phyloP scores from a whole-genome alignment of 2,113 vertebrate species.

The Poicephalus gulielmi region DNA sequence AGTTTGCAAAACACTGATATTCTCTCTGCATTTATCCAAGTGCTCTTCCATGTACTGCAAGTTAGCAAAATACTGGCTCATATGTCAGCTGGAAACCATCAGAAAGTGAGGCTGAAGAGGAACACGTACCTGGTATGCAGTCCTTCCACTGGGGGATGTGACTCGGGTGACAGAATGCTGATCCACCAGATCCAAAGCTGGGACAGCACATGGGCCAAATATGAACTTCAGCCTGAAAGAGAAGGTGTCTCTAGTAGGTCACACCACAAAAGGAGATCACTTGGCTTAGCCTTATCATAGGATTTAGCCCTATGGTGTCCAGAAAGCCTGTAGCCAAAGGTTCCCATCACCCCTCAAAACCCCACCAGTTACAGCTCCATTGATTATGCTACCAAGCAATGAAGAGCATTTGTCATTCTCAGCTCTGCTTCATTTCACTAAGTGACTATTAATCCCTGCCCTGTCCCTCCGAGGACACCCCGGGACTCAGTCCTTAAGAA shows the following conservation, averaged over 20 bases:
- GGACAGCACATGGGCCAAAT: conserved; percentile 86
- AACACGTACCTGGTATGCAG: conserved; percentile 82
- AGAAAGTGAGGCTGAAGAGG: not conserved
- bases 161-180: conserved; percentile 82
- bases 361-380: not conserved
- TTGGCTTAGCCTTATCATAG: not conserved
- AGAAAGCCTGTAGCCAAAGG: not conserved
- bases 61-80: not conserved
- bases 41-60: not conserved
- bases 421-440: not conserved
- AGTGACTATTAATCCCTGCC: not conserved
- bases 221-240: conserved; percentile 86
- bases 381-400: not conserved
- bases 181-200: conserved; percentile 92
- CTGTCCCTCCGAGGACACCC: not conserved
- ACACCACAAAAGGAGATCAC: not conserved
- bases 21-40: not conserved
- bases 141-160: conserved; percentile 86
- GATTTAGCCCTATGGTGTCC: not conserved
- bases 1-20: not conserved
- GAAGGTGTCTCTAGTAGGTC: not conserved
- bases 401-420: not conserved
- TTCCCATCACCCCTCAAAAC: not conserved
- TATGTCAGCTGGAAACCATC: not conserved
- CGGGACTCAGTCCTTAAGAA: not conserved